phyloP scores from a whole-genome alignment of 2,888 invertebrate species.

The Mimachlamys varia region DNA sequence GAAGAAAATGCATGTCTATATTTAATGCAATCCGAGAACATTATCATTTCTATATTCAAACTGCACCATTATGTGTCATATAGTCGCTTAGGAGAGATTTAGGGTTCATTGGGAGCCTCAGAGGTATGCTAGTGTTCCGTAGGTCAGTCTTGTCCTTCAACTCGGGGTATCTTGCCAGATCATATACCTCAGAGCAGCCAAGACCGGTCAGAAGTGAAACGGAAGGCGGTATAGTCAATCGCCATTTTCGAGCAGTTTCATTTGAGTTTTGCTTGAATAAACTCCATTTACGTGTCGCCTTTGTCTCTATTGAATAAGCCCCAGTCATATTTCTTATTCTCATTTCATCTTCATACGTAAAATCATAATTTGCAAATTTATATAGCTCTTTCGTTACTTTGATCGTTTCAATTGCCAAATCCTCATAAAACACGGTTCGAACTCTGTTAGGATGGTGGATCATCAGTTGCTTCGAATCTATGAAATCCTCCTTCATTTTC shows the following conservation, averaged over 20 bases:
- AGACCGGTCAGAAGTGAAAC: neutral
- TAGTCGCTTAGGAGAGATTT: neutral
- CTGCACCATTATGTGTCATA: neutral
- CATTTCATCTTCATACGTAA: neutral
- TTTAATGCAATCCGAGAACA: no score
- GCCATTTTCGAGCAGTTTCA: neutral
- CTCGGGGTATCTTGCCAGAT: neutral
- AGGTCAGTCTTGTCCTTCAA: neutral
- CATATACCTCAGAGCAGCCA: neutral
- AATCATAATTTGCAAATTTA: constrained; percentile 16
- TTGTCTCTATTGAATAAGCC: neutral
- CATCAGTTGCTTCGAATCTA: neutral
- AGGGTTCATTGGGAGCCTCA: neutral
- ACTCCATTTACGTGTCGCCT: neutral
- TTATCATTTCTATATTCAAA: neutral
- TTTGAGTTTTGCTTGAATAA: neutral
- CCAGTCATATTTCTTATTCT: neutral
- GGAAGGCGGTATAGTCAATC: neutral
- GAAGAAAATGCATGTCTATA: no score
- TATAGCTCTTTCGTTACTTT: neutral
- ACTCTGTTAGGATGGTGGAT: neutral
- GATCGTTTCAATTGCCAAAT: neutral
- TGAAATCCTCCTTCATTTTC: constrained; percentile 10
- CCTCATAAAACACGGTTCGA: neutral
- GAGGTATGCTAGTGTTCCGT: neutral